phyloP scores from a whole-genome alignment of 2,113 vertebrate species.

The Apteryx mantelli region DNA sequence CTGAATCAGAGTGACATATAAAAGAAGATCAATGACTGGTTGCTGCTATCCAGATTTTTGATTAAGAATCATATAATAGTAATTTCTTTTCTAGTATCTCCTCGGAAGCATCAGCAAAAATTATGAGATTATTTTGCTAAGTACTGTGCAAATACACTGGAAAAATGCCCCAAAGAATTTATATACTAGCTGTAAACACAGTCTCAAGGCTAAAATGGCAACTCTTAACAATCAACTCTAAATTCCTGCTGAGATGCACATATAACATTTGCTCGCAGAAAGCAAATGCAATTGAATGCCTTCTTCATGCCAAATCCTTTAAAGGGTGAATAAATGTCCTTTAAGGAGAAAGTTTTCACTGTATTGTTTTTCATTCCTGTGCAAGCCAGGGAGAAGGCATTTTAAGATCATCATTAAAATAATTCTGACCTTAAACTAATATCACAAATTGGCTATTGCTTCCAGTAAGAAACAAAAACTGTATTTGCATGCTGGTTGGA shows the following conservation, averaged over 20 bases:
- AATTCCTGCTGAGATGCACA: background rate
- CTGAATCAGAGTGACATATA: background rate
- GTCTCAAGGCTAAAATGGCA: background rate
- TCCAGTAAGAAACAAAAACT: slow-evolving; percentile 25
- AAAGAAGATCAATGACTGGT: background rate
- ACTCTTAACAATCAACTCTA: background rate
- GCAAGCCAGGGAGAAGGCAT: background rate
- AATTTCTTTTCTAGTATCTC: background rate
- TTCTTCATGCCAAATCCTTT: background rate
- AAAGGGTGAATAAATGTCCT: background rate
- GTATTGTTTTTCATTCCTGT: background rate
- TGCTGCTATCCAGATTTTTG: background rate
- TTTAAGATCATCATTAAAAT: slow-evolving; percentile 37
- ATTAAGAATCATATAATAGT: background rate
- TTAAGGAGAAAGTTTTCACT: background rate
- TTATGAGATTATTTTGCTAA: background rate
- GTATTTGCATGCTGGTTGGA: slow-evolving; percentile 57
- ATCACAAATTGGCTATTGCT: slow-evolving; percentile 40
- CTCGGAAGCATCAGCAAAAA: background rate
- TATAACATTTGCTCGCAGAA: background rate
- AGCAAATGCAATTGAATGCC: background rate
- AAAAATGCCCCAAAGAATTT: background rate
- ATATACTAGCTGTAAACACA: background rate
- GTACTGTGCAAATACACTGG: background rate
- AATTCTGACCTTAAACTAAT: slow-evolving; percentile 46